Evolutionary conservation across 2,888 invertebrate genomes (phyloP).

Genomic region (Andricus quercusramuli): DNA sequence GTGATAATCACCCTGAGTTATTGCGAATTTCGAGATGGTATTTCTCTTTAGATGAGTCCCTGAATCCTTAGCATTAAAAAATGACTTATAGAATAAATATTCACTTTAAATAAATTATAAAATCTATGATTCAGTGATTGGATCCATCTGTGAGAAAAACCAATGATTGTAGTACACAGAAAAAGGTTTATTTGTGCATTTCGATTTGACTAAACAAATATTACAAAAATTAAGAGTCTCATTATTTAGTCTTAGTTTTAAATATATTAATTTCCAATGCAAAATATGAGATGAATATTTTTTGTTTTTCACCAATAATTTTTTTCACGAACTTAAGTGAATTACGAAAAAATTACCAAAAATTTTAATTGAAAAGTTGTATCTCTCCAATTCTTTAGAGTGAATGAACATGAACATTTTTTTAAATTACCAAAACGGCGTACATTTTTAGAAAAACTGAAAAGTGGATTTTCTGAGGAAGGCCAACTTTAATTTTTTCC

Average conservation of each 20-base stretch:
- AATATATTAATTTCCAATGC: no score
- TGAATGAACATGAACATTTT: no score
- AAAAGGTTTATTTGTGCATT: slow-evolving; percentile 17
- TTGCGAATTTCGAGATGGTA: slow-evolving; percentile 45
- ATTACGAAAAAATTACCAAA: no score
- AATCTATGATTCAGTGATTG: background rate
- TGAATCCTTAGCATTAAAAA: slow-evolving; percentile 2
- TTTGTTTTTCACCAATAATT: no score
- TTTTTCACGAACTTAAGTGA: no score
- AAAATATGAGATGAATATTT: no score
- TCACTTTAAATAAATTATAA: background rate
- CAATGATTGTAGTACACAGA: slow-evolving; percentile 2
- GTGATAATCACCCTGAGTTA: slow-evolving; percentile 53
- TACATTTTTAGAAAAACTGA: no score
- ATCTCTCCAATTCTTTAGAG: no score
- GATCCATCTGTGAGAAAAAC: background rate
- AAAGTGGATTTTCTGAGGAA: no score
- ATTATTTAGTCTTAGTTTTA: background rate
- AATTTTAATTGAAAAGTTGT: no score
- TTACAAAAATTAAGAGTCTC: background rate
- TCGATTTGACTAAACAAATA: background rate
- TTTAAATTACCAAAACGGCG: no score
- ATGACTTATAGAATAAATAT: background rate
- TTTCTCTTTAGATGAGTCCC: background rate
- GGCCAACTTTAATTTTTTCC: no score